These are phyloP conservation scores for Nerophis ophidion DNA, from an alignment of 2,113 vertebrate species.

Conservation along the genomic window DNA sequence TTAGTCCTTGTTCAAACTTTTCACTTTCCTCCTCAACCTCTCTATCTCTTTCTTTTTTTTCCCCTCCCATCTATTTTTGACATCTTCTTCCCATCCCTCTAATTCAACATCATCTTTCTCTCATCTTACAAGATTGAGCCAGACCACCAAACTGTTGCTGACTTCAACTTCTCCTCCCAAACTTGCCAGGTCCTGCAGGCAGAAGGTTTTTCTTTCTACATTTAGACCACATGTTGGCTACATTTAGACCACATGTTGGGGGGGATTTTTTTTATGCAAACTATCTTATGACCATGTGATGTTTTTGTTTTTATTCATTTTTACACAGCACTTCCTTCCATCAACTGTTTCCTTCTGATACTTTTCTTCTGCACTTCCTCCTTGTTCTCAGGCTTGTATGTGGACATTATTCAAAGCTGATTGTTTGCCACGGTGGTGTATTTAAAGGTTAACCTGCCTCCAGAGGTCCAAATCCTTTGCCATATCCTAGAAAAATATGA, in stretches of 20 bases:
- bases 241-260: conserved; percentile 6
- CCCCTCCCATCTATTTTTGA: neutral
- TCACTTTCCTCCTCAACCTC: neutral
- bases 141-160: conserved; percentile 7
- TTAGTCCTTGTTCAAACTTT: neutral
- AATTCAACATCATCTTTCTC: neutral
- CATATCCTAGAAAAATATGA: no score
- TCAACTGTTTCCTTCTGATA: conserved; percentile 21
- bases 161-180: conserved; percentile 6
- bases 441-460: no score
- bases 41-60: neutral
- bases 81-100: conserved; percentile 7
- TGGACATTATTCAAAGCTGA: neutral
- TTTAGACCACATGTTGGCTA: conserved; percentile 3
- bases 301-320: conserved; percentile 14
- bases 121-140: neutral
- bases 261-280: conserved; percentile 12
- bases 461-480: no score
- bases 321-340: conserved; percentile 13
- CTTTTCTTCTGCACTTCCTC: conserved; percentile 17
- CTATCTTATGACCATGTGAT: conserved; percentile 23
- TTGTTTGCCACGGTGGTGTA: conserved; percentile 1
- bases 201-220: neutral
- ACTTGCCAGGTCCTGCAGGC: conserved; percentile 1
- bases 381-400: neutral